Evolutionary conservation across 2,888 invertebrate species (phyloP), one percentile per base, ranked within the genome.

Genomic region (Caenorhabditis zanzibari): DNA sequence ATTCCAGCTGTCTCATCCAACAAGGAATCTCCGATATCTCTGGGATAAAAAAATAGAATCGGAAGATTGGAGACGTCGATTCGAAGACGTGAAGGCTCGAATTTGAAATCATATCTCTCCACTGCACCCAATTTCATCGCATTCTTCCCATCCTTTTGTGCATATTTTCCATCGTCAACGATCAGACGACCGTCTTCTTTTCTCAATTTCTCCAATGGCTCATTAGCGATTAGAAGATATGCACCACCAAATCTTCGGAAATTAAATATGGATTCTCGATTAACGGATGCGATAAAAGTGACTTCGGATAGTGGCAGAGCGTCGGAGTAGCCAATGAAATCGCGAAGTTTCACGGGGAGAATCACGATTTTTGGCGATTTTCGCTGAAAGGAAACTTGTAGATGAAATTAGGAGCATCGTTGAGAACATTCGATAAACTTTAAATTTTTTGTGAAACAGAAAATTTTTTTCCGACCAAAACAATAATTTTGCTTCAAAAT

Each of bases 41-140:
- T 7, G n/a, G 83, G 83, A 24, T 54, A 61, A 56, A 64, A 83
- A 28, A 75, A 80, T 9, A 58, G 49, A 4, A 75, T 4, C 3
- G 41, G 56, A 2, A 83, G 19, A 24, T 58, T 32, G 5, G 58
- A 19, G 9, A 59, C 59, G 32, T 83, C 41, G 16, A 83, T 38
- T n/a, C 66, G 68, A 9, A 83, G 68, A 7, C 71, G 58, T 1
- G 71, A 71, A 10, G 79, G 26, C 19, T 80, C 79, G 63, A 80
- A 83, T 58, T 83, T 83, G 75, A 83, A 83, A 44, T 83, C 80
- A 35, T 80, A 83, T 32, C 82, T 74, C 49, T 81, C 81, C 5
- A 82, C 68, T 6, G 79, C 79, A 6, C 82, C 82, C 10, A 71
- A 7, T 22, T 79, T 82, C 63, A 58, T 0, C 5, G 22, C 26